Percentiles rank a stretch among this genome's conserved stretches.
These are phyloP conservation scores for Liasis olivaceus DNA, from an alignment of 2,797 vertebrate species.

Conservation along the genomic window DNA sequence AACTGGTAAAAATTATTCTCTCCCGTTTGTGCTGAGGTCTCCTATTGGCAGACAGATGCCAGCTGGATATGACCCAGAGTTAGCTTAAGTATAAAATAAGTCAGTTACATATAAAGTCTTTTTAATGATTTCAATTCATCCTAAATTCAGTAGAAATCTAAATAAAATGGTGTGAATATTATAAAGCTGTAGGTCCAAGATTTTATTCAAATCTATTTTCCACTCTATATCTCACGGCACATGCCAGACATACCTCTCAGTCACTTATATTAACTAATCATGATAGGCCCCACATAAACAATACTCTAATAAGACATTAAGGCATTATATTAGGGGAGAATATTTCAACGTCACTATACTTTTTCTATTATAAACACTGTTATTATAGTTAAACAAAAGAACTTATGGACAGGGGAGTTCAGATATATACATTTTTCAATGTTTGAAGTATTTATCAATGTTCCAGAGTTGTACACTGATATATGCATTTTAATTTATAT, in stretches of 20 bases:
- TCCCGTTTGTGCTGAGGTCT: not conserved
- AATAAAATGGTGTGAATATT: not conserved
- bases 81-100: not conserved
- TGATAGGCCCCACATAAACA: not conserved
- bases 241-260: not conserved
- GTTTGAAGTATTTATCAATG: not conserved
- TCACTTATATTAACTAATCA: not conserved
- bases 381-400: not conserved
- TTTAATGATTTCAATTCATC: not conserved
- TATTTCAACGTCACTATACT: not conserved
- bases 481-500: not conserved
- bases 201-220: not conserved
- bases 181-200: not conserved
- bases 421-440: not conserved
- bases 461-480: not conserved
- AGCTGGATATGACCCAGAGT: not conserved
- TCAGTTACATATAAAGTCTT: not conserved
- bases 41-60: too few relatives aligned
- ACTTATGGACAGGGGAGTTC: not conserved
- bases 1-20: not conserved
- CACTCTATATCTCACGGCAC: not conserved
- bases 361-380: not conserved
- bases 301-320: not conserved
- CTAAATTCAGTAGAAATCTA: not conserved
- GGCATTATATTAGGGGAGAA: not conserved